Percentiles rank a stretch among this genome's conserved stretches.
phyloP scores from a whole-genome alignment of 1,140 invertebrate species.

The Apolygus lucorum region DNA sequence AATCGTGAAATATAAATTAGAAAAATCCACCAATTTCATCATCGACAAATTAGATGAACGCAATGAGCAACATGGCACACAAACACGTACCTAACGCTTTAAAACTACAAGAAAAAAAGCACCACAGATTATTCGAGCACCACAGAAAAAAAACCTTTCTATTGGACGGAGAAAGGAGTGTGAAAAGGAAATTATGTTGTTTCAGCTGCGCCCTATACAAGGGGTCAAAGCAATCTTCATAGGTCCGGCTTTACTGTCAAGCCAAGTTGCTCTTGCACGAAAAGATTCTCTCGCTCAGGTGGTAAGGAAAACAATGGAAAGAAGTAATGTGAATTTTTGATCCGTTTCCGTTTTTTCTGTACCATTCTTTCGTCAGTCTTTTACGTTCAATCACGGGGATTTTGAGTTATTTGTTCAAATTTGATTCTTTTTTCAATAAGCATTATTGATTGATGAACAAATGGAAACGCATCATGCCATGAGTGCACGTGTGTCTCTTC shows the following conservation, averaged over 20 bases:
- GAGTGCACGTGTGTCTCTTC: constrained; percentile 18
- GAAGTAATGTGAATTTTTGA: not conserved
- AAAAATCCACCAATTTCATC: too few species aligned
- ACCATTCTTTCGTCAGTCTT: not conserved
- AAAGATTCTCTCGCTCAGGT: constrained; percentile 25
- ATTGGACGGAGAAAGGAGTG: not conserved
- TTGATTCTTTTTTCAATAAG: not conserved
- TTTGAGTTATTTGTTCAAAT: not conserved
- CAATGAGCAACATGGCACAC: not conserved
- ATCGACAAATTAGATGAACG: too few species aligned
- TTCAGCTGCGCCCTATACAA: constrained; percentile 28
- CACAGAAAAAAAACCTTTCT: not conserved
- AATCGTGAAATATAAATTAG: too few species aligned
- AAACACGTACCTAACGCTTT: not conserved
- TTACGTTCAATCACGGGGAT: not conserved
- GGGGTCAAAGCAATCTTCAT: constrained; percentile 30
- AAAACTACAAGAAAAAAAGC: constrained; percentile 1
- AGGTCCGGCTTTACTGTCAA: constrained; percentile 27
- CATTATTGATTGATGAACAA: too few species aligned
- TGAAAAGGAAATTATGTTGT: constrained; percentile 13
- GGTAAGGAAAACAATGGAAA: not conserved
- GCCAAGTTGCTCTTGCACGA: constrained; percentile 25
- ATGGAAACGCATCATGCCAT: not conserved
- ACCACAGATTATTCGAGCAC: not conserved
- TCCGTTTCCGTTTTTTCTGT: not conserved